Percentiles rank a stretch among this genome's conserved stretches.
Evolutionary conservation across 2,113 vertebrate genomes (phyloP).

Genomic region (Chaetura pelagica): DNA sequence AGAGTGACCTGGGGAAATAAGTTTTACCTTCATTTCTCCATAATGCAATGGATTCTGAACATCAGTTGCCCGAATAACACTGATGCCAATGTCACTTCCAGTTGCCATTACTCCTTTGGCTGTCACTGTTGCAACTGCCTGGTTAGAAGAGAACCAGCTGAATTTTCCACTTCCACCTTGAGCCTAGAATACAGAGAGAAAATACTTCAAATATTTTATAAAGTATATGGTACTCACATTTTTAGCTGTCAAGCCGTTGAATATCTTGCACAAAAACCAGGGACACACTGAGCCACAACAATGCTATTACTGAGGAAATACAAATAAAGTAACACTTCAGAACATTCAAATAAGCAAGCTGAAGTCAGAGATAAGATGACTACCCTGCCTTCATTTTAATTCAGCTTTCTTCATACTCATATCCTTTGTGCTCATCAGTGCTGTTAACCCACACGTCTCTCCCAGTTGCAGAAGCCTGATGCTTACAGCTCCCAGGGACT

Average conservation of each 20-base stretch:
- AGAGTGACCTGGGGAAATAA: not conserved
- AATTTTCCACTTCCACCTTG: constrained; percentile 95
- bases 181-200: constrained; percentile 71
- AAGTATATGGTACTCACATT: not conserved
- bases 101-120: constrained; percentile 93
- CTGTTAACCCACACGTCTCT: not conserved
- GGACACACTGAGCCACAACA: not conserved
- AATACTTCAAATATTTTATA: not conserved
- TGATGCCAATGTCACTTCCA: constrained; percentile 86
- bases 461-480: not conserved
- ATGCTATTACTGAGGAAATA: not conserved
- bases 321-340: not conserved
- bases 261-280: not conserved
- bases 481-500: not conserved
- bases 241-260: not conserved
- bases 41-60: constrained; percentile 88
- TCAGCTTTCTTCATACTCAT: not conserved
- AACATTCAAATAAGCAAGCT: not conserved
- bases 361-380: not conserved
- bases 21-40: constrained; percentile 90
- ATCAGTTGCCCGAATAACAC: constrained; percentile 86
- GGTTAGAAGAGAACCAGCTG: constrained; percentile 90
- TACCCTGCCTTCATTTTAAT: not conserved
- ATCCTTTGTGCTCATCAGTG: not conserved
- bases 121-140: constrained; percentile 88